These are phyloP conservation scores for Cynopterus sphinx DNA, from an alignment of 2,797 vertebrate species.

Conservation along the genomic window DNA sequence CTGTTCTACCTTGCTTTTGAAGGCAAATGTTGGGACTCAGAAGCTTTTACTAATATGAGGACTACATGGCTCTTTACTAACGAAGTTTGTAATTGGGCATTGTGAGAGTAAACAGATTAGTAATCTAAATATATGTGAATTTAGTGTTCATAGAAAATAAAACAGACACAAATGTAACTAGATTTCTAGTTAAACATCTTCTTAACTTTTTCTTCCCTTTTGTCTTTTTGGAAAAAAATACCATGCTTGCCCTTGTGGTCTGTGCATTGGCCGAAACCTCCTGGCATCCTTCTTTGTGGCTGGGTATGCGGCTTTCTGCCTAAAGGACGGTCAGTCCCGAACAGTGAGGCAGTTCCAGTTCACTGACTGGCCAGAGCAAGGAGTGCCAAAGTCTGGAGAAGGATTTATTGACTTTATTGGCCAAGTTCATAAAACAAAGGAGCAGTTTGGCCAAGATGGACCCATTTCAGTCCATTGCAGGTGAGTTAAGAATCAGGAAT, in stretches of 20 bases:
- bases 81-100: background rate
- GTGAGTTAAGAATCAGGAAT: conserved; percentile 84
- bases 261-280: conserved; percentile 23
- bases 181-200: background rate
- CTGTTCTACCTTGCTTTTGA: background rate
- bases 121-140: background rate
- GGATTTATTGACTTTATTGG: conserved; percentile 99
- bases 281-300: background rate
- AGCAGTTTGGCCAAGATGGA: conserved; percentile 99
- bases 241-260: conserved; percentile 12
- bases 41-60: background rate
- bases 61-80: background rate
- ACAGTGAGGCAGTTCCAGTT: conserved; percentile 99
- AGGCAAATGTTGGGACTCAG: background rate
- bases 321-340: conserved; percentile 97
- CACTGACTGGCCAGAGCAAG: conserved; percentile 99
- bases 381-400: conserved; percentile 99
- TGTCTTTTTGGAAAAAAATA: background rate
- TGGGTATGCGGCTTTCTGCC: conserved; percentile 60
- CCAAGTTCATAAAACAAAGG: conserved; percentile 99
- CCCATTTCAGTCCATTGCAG: conserved; percentile 99
- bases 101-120: conserved; percentile 24
- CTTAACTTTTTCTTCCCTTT: background rate
- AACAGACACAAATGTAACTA: background rate
- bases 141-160: background rate